Percentiles rank a stretch among this genome's conserved stretches.
Evolutionary conservation across 2,888 invertebrate species (phyloP).

Genomic region (Biston betularia): DNA sequence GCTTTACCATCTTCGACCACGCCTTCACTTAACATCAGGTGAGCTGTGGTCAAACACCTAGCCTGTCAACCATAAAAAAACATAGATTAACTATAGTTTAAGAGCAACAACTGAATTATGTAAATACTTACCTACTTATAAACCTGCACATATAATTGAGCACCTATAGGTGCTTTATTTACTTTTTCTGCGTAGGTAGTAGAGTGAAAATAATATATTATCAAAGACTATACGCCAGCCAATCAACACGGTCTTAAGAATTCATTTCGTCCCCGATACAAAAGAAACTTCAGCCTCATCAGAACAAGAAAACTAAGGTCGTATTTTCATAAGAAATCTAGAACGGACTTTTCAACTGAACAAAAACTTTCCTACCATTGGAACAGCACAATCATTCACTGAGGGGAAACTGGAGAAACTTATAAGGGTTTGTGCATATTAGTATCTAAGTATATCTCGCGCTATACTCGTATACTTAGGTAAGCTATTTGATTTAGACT

Average conservation of each 20-base stretch:
- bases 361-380: conserved; percentile 79
- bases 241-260: conserved; percentile 36
- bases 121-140: no score
- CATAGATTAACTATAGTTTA: no score
- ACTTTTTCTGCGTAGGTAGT: no score
- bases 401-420: conserved; percentile 61
- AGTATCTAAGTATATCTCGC: neutral
- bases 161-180: no score
- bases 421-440: conserved; percentile 29
- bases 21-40: no score
- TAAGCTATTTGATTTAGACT: neutral
- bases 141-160: no score
- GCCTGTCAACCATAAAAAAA: no score
- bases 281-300: conserved; percentile 49
- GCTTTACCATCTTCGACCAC: no score
- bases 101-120: no score
- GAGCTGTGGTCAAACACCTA: no score
- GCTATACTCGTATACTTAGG: neutral
- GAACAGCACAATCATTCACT: conserved; percentile 84
- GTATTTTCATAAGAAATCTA: conserved; percentile 65
- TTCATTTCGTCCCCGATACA: conserved; percentile 36
- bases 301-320: conserved; percentile 57
- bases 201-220: no score
- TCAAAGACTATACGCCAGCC: conserved; percentile 13
- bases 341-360: conserved; percentile 64